A percentile compares a stretch with the other conserved stretches of the same genome.
phyloP scores from a whole-genome alignment of 2,113 vertebrate species.

The Chionis minor region DNA sequence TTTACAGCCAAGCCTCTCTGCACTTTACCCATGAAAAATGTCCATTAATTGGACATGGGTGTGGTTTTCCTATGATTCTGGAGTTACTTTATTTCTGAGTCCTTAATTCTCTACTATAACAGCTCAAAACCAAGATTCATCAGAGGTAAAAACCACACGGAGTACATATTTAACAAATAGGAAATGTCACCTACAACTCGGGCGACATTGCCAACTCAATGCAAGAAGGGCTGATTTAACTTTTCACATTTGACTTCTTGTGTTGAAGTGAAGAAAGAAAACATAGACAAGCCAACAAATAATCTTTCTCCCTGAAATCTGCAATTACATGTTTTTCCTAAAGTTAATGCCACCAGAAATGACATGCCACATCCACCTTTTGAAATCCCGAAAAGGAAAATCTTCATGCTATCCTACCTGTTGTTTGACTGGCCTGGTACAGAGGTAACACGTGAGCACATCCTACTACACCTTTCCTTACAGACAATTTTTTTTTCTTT shows the following conservation, averaged over 20 bases:
- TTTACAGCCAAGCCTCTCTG: background rate
- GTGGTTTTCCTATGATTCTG: background rate
- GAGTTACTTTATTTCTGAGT: background rate
- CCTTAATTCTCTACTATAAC: background rate
- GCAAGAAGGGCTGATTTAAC: background rate
- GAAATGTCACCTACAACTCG: background rate
- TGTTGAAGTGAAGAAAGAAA: background rate
- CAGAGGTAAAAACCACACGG: background rate
- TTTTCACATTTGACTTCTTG: background rate
- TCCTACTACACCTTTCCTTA: background rate
- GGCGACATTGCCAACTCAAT: background rate
- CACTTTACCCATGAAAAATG: background rate
- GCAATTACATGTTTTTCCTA: background rate
- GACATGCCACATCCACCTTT: background rate
- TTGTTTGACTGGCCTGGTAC: background rate
- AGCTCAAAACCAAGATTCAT: background rate
- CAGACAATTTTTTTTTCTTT: background rate
- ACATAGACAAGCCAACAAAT: background rate
- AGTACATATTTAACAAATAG: background rate
- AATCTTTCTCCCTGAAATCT: background rate
- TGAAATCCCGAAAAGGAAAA: background rate
- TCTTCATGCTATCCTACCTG: background rate
- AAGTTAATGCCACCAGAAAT: background rate
- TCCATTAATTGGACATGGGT: background rate
- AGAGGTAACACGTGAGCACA: background rate